These are phyloP conservation scores for Diaphora mendica DNA, from an alignment of 2,888 invertebrate species.

Conservation along the genomic window DNA sequence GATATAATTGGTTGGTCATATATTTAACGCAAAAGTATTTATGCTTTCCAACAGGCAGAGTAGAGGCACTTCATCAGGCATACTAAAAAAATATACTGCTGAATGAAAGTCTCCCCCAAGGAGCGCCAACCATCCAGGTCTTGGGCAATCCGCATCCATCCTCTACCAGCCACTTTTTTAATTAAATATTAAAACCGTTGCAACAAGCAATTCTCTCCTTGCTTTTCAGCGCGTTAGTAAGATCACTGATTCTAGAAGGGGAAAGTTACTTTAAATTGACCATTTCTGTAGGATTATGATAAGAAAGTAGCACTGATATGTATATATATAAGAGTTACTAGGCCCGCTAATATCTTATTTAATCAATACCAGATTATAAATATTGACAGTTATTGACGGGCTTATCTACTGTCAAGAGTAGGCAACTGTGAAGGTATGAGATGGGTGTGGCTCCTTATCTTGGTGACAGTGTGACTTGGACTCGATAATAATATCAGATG, in stretches of 20 bases:
- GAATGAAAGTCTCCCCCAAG: too few relatives aligned
- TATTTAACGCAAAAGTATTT: too few relatives aligned
- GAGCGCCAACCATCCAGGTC: too few relatives aligned
- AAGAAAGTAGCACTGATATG: not conserved
- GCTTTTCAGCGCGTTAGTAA: too few relatives aligned
- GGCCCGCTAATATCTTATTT: not conserved
- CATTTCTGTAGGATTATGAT: not conserved
- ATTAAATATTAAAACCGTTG: too few relatives aligned
- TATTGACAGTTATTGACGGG: not conserved
- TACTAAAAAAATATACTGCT: too few relatives aligned
- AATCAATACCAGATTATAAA: not conserved
- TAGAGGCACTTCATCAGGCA: too few relatives aligned
- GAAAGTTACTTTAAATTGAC: not conserved
- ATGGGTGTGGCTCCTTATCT: slow-evolving; percentile 3
- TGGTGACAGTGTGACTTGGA: not conserved
- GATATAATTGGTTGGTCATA: not conserved
- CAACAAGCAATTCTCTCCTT: too few relatives aligned
- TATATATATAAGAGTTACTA: not conserved
- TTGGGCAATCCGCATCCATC: too few relatives aligned
- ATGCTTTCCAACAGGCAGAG: too few relatives aligned
- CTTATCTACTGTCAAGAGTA: slow-evolving; percentile 9
- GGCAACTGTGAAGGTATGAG: not conserved
- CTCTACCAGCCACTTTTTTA: too few relatives aligned
- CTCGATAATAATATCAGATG: not conserved
- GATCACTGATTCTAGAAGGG: too few relatives aligned